These are phyloP conservation scores for Habroteleia sp. DNA, from an alignment of 2,888 invertebrate genomes.

Conservation along the genomic window DNA sequence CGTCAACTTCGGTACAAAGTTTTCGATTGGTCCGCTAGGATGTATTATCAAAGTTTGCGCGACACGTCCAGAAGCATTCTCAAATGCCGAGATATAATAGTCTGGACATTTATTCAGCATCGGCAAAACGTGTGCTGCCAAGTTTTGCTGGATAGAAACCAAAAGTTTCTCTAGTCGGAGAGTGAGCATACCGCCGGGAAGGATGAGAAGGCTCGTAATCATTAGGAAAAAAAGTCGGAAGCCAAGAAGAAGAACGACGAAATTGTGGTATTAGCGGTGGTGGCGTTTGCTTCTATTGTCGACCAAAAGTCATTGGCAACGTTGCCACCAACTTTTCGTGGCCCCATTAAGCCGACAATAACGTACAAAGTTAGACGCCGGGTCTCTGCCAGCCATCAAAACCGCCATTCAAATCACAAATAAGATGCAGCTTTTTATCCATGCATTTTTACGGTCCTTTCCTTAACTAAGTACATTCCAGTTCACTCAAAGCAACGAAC, in stretches of 20 bases:
- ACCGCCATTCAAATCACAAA: slow-evolving; percentile 44
- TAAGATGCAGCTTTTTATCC: slow-evolving; percentile 48
- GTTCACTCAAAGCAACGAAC: too few relatives aligned
- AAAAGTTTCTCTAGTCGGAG: slow-evolving; percentile 71
- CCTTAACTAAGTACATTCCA: too few relatives aligned
- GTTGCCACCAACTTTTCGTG: slow-evolving; percentile 48
- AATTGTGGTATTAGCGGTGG: slow-evolving; percentile 76
- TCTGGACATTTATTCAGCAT: slow-evolving; percentile 75
- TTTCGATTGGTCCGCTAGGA: slow-evolving; percentile 67
- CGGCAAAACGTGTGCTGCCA: slow-evolving; percentile 74
- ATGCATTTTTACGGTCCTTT: slow-evolving; percentile 18
- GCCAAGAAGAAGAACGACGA: slow-evolving; percentile 69
- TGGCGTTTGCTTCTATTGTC: slow-evolving; percentile 63
- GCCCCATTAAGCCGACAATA: slow-evolving; percentile 65
- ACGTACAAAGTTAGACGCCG: slow-evolving; percentile 55
- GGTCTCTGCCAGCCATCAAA: slow-evolving; percentile 37
- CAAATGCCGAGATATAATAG: slow-evolving; percentile 71
- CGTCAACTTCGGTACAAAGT: slow-evolving; percentile 58
- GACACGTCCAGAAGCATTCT: slow-evolving; percentile 49
- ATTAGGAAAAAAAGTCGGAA: slow-evolving; percentile 72
- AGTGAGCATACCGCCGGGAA: slow-evolving; percentile 10
- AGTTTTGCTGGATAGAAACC: slow-evolving; percentile 77
- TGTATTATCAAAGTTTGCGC: slow-evolving; percentile 75
- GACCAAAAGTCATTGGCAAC: slow-evolving; percentile 49
- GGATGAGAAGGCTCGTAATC: slow-evolving; percentile 66